phyloP scores from a whole-genome alignment of 2,113 vertebrate genomes.

The Talpa occidentalis region DNA sequence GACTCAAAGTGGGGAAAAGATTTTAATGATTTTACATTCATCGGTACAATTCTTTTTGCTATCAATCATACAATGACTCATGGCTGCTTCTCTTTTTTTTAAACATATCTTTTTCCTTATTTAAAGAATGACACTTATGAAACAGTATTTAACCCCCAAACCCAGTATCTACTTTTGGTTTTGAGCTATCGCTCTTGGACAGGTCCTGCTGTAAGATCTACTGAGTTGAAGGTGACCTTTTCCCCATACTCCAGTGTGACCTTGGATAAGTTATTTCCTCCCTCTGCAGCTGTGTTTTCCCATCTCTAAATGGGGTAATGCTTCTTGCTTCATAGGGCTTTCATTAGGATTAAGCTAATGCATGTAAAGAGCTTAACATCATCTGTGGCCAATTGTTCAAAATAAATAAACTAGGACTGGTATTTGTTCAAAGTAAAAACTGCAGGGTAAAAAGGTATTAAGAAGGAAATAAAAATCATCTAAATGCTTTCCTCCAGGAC shows the following conservation, averaged over 20 bases:
- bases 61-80: not conserved
- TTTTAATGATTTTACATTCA: constrained; percentile 36
- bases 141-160: not conserved
- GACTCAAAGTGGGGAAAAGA: not conserved
- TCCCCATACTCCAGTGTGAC: not conserved
- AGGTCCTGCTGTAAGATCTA: not conserved
- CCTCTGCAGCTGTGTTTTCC: not conserved
- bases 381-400: not conserved
- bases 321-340: not conserved
- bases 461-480: not conserved
- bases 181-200: no score
- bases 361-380: not conserved
- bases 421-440: not conserved
- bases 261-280: not conserved
- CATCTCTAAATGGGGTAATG: not conserved
- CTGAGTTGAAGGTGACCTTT: not conserved
- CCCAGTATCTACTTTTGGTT: no score
- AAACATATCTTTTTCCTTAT: not conserved
- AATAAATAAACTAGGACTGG: constrained; percentile 20
- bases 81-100: not conserved
- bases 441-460: not conserved
- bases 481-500: not conserved
- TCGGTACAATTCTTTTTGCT: constrained; percentile 36
- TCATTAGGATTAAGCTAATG: constrained; percentile 7
- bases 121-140: not conserved